These are phyloP conservation scores for Phenacoccus solenopsis DNA, from an alignment of 1,140 invertebrate genomes.

Conservation along the genomic window DNA sequence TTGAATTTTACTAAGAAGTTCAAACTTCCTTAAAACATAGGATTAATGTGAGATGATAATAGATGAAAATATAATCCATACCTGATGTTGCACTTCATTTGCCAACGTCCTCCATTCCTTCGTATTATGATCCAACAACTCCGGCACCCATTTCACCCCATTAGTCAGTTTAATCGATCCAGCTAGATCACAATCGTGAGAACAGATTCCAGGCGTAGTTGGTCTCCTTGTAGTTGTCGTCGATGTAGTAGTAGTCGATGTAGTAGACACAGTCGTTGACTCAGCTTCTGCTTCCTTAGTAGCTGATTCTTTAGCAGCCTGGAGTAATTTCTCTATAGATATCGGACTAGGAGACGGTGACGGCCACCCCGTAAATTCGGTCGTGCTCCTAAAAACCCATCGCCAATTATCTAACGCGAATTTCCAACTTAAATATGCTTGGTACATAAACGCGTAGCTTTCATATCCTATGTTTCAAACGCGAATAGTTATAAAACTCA, in stretches of 20 bases:
- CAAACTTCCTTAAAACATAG: too few species aligned
- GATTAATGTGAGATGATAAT: too few species aligned
- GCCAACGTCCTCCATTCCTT: constrained; percentile 70
- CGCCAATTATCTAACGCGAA: too few species aligned
- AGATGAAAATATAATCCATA: too few species aligned
- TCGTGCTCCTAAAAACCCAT: constrained; percentile 53
- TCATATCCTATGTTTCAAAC: too few species aligned
- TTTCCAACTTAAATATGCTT: too few species aligned
- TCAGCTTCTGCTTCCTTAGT: constrained; percentile 32
- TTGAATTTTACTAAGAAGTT: too few species aligned
- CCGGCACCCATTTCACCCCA: constrained; percentile 67
- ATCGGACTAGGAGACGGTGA: constrained; percentile 69
- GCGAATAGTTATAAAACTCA: neutral
- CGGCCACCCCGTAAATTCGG: constrained; percentile 79
- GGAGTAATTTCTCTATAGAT: constrained; percentile 63
- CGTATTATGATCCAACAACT: constrained; percentile 71
- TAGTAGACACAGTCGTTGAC: constrained; percentile 38
- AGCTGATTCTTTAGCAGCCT: constrained; percentile 46
- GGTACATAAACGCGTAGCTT: too few species aligned
- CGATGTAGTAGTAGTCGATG: constrained; percentile 59
- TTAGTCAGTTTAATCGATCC: constrained; percentile 71
- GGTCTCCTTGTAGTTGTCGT: constrained; percentile 56
- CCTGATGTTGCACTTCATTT: constrained; percentile 62
- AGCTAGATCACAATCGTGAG: constrained; percentile 59
- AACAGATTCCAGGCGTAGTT: constrained; percentile 66